These are phyloP conservation scores for Bombyx mandarina DNA, from an alignment of 1,140 invertebrate species.

Conservation along the genomic window DNA sequence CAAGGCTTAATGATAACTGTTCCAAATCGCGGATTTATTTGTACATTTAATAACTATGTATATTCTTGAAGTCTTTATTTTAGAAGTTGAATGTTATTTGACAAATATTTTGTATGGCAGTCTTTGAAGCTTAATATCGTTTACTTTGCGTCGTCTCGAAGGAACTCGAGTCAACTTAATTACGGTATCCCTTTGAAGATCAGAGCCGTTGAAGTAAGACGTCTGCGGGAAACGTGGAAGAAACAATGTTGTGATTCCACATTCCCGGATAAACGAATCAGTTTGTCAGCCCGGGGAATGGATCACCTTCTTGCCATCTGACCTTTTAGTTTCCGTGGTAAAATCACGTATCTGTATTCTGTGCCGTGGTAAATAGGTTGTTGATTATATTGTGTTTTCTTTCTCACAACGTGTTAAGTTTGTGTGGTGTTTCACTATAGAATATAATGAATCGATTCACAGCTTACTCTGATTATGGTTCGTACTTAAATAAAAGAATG, in stretches of 20 bases:
- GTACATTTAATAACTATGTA: not conserved
- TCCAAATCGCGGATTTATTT: not conserved
- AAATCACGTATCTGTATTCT: too few species aligned
- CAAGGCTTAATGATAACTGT: too few species aligned
- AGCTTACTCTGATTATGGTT: too few species aligned
- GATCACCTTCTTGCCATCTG: conserved; percentile 2
- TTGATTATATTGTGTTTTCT: too few species aligned
- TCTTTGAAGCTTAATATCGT: conserved; percentile 29
- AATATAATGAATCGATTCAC: too few species aligned
- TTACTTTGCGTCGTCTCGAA: conserved; percentile 28
- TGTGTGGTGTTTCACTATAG: too few species aligned
- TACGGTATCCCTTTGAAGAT: conserved; percentile 28
- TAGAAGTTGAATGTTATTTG: conserved; percentile 1
- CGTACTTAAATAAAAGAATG: too few species aligned
- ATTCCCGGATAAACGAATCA: conserved; percentile 13
- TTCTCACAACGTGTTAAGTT: too few species aligned
- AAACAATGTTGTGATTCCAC: conserved; percentile 17
- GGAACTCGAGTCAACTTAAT: conserved; percentile 32
- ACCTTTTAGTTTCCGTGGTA: not conserved
- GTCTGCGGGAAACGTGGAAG: conserved; percentile 16
- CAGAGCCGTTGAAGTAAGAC: conserved; percentile 18
- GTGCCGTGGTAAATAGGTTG: too few species aligned
- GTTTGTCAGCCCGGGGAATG: conserved; percentile 5
- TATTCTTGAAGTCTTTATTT: not conserved
- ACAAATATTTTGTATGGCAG: conserved; percentile 21